Evolutionary conservation across 2,113 vertebrate species (phyloP), one percentile per base, ranked within the genome.

Genomic region (Spermophilus dauricus): DNA sequence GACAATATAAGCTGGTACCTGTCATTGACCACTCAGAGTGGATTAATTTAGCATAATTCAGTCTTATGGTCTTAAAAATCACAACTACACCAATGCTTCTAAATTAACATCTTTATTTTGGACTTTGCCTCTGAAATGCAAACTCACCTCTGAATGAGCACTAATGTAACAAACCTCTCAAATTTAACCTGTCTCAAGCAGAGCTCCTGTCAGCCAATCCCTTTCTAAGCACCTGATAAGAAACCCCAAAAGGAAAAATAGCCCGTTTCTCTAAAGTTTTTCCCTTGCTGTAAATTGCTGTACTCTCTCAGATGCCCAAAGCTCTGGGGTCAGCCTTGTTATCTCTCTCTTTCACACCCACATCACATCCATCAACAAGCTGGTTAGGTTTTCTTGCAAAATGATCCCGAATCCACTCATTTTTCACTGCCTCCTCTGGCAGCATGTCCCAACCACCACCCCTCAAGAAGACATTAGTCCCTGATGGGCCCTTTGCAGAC

Each of bases 1-100:
- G n/a, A 90, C 5, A 67, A 24, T 39, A 18, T 39, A 86, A 95
- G 14, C 17, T 75, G 45, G 45, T 45, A 45, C 45, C 17, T 75
- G 17, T 75, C 51, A 67, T 1, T n/a, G n/a, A n/a, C 12, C 3
- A 48, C 89, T 67, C 28, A 84, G 13, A 67, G 22, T 85, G 42
- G 56, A 83, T 34, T 75, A 85, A 65, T 26, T 78, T 45, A 94
- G 70, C 34, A 83, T 61, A 75, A 90, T 90, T 92, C 28, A 89
- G 73, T 61, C 73, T 93, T 3, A 48, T 48, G 80, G 18, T 8
- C 53, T 95, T 89, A 89, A 97, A 70, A 65, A 80, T 53, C 32
- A 67, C 34, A 77, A 89, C 72, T 51, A 13, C 28, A 42, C 8
- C 42, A 73, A 51, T 67, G 34, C 9, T 80, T 12, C 63, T 82